Conservation (phyloP, 2,113 vertebrate species). For the Microcebus lehilahytsara region DNA sequence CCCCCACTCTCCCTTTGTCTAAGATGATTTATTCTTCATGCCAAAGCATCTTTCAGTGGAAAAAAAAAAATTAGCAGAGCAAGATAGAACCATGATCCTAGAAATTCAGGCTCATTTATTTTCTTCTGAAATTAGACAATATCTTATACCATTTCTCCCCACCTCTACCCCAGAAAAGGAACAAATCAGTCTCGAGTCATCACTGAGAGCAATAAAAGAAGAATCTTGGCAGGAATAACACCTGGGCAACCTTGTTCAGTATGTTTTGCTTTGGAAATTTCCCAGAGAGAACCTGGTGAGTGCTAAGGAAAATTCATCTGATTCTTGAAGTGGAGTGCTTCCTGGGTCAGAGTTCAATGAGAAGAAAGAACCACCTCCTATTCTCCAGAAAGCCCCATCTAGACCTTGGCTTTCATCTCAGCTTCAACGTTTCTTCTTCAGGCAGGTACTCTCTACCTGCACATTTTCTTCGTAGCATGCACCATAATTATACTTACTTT, state of each 20-base stretch:
- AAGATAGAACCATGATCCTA: background rate
- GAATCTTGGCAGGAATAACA: background rate
- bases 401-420: background rate
- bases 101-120: background rate
- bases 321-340: background rate
- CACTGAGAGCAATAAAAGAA: background rate
- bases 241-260: background rate
- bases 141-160: background rate
- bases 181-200: background rate
- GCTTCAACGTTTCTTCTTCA: background rate
- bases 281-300: background rate
- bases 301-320: background rate
- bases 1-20: background rate
- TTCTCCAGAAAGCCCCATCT: background rate
- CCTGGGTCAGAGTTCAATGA: background rate
- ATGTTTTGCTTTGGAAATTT: background rate
- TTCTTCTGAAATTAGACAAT: background rate
- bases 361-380: background rate
- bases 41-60: background rate
- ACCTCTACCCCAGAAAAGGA: background rate
- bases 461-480: background rate
- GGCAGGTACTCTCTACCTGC: background rate
- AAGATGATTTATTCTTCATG: background rate
- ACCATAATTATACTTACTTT: background rate
- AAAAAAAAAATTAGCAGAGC: background rate